Evolutionary conservation across 2,797 vertebrate species (phyloP).

Genomic region (Acanthurus lineatus): DNA sequence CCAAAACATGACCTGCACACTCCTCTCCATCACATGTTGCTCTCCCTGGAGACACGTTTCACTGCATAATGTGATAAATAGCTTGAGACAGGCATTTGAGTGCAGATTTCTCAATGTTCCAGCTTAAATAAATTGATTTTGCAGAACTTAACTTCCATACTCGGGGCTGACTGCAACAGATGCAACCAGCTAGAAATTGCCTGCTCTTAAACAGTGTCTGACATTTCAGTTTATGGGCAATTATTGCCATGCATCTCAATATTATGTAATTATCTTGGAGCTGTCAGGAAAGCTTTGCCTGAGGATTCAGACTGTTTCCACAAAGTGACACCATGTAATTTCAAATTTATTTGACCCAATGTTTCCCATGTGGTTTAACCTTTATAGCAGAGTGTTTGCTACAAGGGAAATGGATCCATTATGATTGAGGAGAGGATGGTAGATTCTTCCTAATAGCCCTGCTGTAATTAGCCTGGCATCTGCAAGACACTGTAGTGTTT

Average conservation of each 20-base stretch:
- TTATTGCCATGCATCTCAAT: conserved; percentile 42
- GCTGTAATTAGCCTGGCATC: conserved; percentile 58
- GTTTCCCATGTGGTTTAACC: conserved; percentile 42
- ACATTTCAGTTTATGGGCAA: conserved; percentile 41
- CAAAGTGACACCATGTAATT: conserved; percentile 47
- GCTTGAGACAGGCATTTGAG: conserved; percentile 36
- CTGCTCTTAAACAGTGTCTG: conserved; percentile 28
- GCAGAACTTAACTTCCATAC: conserved; percentile 25
- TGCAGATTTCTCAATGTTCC: conserved; percentile 38
- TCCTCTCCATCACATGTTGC: conserved; percentile 56
- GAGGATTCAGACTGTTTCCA: conserved; percentile 41
- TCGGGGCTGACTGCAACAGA: conserved; percentile 23
- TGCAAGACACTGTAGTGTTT: conserved; percentile 34
- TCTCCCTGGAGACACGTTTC: conserved; percentile 51
- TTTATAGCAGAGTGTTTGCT: conserved; percentile 34
- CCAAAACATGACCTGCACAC: conserved; percentile 63
- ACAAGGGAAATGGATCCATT: conserved; percentile 55
- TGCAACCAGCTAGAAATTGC: conserved; percentile 18
- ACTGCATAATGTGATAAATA: conserved; percentile 36
- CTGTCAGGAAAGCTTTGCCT: conserved; percentile 36
- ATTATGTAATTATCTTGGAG: conserved; percentile 50
- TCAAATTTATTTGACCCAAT: conserved; percentile 32
- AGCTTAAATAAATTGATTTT: conserved; percentile 44
- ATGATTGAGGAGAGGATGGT: conserved; percentile 21
- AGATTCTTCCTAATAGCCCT: conserved; percentile 53